phyloP scores from a whole-genome alignment of 2,113 vertebrate genomes.

The Peromyscus leucopus region DNA sequence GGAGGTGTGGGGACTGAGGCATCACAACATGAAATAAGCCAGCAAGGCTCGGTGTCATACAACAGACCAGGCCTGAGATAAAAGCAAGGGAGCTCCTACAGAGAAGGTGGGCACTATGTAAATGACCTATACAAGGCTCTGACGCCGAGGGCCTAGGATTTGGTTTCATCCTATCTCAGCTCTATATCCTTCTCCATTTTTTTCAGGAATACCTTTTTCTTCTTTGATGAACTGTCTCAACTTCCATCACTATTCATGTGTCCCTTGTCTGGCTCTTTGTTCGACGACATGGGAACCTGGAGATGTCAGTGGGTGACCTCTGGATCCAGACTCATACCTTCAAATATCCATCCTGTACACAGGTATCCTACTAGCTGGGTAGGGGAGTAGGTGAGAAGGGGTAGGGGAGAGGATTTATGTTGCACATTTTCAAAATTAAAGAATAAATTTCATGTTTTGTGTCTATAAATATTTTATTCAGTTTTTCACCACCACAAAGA shows the following conservation, averaged over 20 bases:
- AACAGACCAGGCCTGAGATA: neutral
- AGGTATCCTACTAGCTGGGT: neutral
- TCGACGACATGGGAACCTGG: neutral
- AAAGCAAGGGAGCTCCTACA: neutral
- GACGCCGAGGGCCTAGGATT: neutral
- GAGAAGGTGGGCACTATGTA: neutral
- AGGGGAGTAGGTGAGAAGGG: neutral
- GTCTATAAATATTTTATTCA: neutral
- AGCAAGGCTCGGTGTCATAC: neutral
- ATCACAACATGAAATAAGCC: neutral
- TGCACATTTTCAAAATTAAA: neutral
- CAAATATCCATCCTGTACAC: constrained; percentile 30
- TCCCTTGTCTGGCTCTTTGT: neutral
- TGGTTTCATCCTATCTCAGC: neutral
- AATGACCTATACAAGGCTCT: neutral
- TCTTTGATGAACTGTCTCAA: neutral
- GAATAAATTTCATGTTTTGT: neutral
- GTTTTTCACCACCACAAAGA: constrained; percentile 48
- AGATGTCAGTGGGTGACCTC: neutral
- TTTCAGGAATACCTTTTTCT: neutral
- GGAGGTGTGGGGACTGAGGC: neutral
- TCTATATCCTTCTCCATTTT: neutral
- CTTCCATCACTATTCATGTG: neutral
- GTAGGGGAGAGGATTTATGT: neutral
- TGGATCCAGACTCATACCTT: neutral